A percentile compares a stretch with the other conserved stretches of the same genome.
phyloP scores from a whole-genome alignment of 2,797 vertebrate genomes.

The Strix occidentalis region DNA sequence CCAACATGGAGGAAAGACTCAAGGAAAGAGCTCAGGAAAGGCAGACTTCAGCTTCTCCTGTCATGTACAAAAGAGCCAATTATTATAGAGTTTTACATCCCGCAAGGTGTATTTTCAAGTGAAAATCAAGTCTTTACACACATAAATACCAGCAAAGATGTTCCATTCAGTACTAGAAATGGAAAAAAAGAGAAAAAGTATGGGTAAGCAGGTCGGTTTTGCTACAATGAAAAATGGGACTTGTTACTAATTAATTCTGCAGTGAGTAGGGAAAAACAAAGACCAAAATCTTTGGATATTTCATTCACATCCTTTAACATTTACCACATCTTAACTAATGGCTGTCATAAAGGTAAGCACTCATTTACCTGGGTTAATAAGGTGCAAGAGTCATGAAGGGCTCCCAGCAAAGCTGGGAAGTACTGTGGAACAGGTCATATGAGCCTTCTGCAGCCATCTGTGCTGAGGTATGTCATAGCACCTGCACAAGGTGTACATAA shows the following conservation, averaged over 20 bases:
- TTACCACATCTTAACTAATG: background rate
- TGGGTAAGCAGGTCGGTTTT: background rate
- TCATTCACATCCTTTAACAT: background rate
- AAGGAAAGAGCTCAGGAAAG: background rate
- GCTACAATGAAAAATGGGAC: background rate
- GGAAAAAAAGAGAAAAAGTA: background rate
- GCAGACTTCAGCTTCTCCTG: background rate
- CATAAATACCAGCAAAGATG: background rate
- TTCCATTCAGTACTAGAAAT: background rate
- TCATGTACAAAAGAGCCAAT: background rate
- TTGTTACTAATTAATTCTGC: background rate
- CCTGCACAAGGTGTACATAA: background rate
- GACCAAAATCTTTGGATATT: background rate
- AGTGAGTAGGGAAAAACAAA: background rate
- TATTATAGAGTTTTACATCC: background rate
- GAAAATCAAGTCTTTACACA: background rate
- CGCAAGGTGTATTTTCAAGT: background rate
- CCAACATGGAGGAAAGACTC: background rate
- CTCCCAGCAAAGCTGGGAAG: background rate
- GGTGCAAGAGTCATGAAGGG: background rate
- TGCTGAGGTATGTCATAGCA: background rate
- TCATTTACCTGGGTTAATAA: background rate
- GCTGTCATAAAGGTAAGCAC: background rate
- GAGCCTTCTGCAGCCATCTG: background rate
- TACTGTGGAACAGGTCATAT: rapidly evolving